Conservation (phyloP, 2,797 vertebrate genomes). For the Astyanax mexicanus region DNA sequence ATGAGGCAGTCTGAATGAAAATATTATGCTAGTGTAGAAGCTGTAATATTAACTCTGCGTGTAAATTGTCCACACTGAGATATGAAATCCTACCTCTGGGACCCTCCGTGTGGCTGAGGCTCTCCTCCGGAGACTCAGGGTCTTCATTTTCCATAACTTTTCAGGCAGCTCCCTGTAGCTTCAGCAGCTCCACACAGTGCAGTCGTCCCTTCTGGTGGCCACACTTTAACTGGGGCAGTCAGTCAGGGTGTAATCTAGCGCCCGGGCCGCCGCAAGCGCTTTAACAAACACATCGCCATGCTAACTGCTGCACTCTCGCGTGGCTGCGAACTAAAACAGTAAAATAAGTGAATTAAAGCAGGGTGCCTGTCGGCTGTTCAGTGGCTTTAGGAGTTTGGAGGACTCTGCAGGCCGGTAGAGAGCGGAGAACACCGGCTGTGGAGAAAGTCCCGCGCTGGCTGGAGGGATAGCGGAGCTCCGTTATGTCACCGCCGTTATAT, state of each 20-base stretch:
- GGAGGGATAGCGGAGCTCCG: neutral
- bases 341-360: constrained; percentile 6
- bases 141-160: constrained; percentile 64
- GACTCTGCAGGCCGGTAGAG: neutral
- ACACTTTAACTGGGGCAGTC: neutral
- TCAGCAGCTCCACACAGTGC: neutral
- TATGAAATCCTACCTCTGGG: constrained; percentile 46
- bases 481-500: constrained; percentile 36
- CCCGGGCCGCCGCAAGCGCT: constrained; percentile 49
- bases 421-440: neutral
- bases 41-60: neutral
- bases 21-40: neutral
- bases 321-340: neutral
- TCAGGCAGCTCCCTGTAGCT: constrained; percentile 9
- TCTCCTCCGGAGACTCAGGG: constrained; percentile 48
- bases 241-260: constrained; percentile 39
- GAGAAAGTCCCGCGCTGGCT: neutral
- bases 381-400: neutral
- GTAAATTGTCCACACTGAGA: neutral
- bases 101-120: constrained; percentile 27
- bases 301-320: neutral
- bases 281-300: constrained; percentile 53
- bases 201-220: neutral
- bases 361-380: neutral
- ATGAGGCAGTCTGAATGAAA: neutral